Evolutionary conservation across 2,888 invertebrate genomes (phyloP).

Genomic region (Trypoxylon attenuatum): DNA sequence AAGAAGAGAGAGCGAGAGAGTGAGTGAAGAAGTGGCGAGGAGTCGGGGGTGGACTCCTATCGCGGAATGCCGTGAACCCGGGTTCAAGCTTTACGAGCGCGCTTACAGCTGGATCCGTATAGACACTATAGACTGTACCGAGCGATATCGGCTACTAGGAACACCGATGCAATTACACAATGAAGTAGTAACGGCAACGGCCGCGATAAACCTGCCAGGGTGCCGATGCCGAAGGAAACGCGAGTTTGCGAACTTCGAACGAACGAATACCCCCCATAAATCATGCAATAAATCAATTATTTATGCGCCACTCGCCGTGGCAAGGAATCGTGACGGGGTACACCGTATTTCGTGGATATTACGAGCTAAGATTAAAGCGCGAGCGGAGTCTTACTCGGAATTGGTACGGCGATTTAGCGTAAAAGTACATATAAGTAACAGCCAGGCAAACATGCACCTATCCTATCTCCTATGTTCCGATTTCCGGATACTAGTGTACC

Average conservation of each 20-base stretch:
- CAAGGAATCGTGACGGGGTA: conserved; percentile 29
- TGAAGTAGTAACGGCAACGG: conserved; percentile 58
- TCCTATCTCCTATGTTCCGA: not conserved
- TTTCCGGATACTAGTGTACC: not conserved
- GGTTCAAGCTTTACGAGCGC: conserved; percentile 63
- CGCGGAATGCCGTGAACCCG: conserved; percentile 59
- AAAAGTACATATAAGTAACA: conserved; percentile 11
- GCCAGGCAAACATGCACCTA: not conserved
- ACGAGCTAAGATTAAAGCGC: conserved; percentile 12
- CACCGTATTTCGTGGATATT: conserved; percentile 16
- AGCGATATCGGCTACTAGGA: conserved; percentile 59
- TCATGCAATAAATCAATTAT: conserved; percentile 51
- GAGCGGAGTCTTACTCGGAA: too few species aligned
- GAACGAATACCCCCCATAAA: conserved; percentile 38
- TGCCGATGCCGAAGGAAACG: conserved; percentile 25
- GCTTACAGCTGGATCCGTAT: conserved; percentile 54
- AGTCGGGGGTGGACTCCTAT: too few species aligned
- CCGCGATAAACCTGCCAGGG: conserved; percentile 48
- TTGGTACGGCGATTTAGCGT: too few species aligned
- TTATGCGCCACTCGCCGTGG: conserved; percentile 25
- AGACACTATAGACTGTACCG: too few species aligned
- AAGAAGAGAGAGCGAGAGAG: conserved; percentile 13
- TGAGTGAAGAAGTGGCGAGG: too few species aligned
- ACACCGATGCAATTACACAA: conserved; percentile 59
- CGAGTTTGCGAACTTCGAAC: conserved; percentile 8